These are phyloP conservation scores for Dasypogon diadema DNA, from an alignment of 2,888 invertebrate species.

Conservation along the genomic window DNA sequence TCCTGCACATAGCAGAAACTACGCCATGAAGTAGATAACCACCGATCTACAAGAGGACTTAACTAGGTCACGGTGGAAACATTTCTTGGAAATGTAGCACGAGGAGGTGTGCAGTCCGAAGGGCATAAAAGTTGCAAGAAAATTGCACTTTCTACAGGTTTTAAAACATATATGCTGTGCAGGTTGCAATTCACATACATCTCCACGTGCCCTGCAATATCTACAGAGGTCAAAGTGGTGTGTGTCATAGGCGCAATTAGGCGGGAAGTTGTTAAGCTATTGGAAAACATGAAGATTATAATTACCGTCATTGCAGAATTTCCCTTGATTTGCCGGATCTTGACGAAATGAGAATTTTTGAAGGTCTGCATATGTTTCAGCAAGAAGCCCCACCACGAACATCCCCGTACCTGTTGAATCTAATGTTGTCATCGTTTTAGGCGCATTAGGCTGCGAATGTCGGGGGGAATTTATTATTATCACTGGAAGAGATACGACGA, in stretches of 20 bases:
- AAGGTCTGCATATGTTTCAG: conserved; percentile 91
- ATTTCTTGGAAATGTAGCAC: neutral
- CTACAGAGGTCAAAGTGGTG: neutral
- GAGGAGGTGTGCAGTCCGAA: neutral
- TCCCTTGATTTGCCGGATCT: conserved; percentile 88
- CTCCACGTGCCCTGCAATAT: neutral
- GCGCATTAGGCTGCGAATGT: conserved; percentile 79
- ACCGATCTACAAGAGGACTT: conserved; percentile 32
- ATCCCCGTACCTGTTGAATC: conserved; percentile 89
- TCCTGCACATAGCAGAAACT: neutral
- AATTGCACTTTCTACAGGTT: conserved; percentile 34
- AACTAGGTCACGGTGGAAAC: conserved; percentile 34
- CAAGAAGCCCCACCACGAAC: conserved; percentile 85
- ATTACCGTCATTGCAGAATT: conserved; percentile 91
- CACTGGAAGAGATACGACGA: conserved; percentile 89
- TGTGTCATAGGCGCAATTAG: conserved; percentile 16
- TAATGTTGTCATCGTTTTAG: conserved; percentile 87
- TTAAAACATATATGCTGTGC: neutral
- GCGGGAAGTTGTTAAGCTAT: conserved; percentile 31
- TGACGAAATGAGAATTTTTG: conserved; percentile 93
- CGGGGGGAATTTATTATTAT: conserved; percentile 90
- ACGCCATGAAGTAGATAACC: conserved; percentile 19
- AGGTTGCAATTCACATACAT: neutral
- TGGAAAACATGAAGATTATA: conserved; percentile 34
- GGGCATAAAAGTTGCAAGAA: conserved; percentile 6